phyloP scores from a whole-genome alignment of 2,888 invertebrate genomes.

The Nomada lathburiana region DNA sequence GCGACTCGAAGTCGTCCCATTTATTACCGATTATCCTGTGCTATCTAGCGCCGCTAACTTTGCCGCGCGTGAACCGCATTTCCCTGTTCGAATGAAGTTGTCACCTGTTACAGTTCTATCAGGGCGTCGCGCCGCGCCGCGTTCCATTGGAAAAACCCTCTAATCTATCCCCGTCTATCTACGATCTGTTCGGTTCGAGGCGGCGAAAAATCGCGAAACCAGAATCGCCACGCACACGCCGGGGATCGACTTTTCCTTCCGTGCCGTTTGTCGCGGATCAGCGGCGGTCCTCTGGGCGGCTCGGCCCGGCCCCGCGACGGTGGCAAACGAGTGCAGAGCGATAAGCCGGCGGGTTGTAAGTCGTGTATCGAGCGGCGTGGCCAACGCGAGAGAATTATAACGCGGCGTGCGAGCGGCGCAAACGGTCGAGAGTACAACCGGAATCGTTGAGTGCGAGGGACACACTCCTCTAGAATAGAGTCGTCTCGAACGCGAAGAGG shows the following conservation, averaged over 20 bases:
- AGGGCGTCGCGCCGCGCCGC: not conserved
- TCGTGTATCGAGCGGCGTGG: constrained; percentile 37
- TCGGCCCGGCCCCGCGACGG: not conserved
- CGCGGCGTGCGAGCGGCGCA: not conserved
- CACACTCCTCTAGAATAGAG: constrained; percentile 52
- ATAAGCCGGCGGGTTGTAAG: constrained; percentile 17
- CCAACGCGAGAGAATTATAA: constrained; percentile 29
- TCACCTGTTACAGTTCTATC: constrained; percentile 31
- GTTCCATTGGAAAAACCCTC: constrained; percentile 4
- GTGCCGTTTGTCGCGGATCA: not conserved
- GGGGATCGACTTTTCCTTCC: constrained; percentile 1
- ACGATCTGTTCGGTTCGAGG: not conserved
- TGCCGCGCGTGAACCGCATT: constrained; percentile 1
- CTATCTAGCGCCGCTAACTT: not conserved
- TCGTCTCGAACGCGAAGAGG: constrained; percentile 36
- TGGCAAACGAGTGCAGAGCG: not conserved
- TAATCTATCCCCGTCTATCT: constrained; percentile 21
- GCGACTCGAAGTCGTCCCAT: constrained; percentile 22
- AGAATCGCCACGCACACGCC: constrained; percentile 19
- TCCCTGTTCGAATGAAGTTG: constrained; percentile 38
- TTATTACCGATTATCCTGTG: constrained; percentile 44
- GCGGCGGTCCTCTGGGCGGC: not conserved
- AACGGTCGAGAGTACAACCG: not conserved
- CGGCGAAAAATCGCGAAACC: constrained; percentile 28
- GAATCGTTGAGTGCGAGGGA: constrained; percentile 27